A percentile compares a stretch with the other conserved stretches of the same genome.
Evolutionary conservation across 2,888 invertebrate genomes (phyloP).

Genomic region (Schrankia costaestrigalis): DNA sequence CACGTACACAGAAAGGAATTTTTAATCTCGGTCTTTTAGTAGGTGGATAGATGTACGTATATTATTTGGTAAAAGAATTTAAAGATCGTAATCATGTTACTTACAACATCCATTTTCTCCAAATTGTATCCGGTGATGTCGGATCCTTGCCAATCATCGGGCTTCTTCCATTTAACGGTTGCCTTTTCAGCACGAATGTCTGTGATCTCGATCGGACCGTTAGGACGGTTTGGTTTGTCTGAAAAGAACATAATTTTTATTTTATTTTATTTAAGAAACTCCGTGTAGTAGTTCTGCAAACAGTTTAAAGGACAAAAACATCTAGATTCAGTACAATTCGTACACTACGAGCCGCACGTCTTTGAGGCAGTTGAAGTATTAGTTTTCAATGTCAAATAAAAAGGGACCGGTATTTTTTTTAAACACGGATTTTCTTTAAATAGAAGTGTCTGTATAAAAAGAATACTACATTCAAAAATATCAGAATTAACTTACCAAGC

Average conservation of each 20-base stretch:
- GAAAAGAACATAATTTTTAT: conserved; percentile 18
- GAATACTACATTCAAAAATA: background rate
- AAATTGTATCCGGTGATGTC: conserved; percentile 94
- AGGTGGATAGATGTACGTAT: too few species aligned
- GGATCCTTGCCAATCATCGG: conserved; percentile 92
- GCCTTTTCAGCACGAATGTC: conserved; percentile 95
- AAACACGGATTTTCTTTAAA: too few species aligned
- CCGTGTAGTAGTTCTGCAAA: background rate
- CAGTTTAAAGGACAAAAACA: background rate
- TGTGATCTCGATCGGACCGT: conserved; percentile 91
- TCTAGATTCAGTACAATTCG: background rate
- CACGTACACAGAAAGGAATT: too few species aligned
- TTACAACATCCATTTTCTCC: conserved; percentile 95
- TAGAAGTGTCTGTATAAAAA: background rate
- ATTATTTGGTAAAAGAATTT: too few species aligned
- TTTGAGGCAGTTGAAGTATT: too few species aligned
- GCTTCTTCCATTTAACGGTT: conserved; percentile 95
- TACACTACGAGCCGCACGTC: too few species aligned
- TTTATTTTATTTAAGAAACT: background rate
- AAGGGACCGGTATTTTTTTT: too few species aligned
- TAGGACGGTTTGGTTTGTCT: conserved; percentile 91
- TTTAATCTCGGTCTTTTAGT: too few species aligned
- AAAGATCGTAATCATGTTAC: too few species aligned
- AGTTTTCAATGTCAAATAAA: too few species aligned
- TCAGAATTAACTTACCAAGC: conserved; percentile 83